Base-by-base conservation (phyloP, 2,888 invertebrate genomes). In the Quadriops clusia region DNA sequence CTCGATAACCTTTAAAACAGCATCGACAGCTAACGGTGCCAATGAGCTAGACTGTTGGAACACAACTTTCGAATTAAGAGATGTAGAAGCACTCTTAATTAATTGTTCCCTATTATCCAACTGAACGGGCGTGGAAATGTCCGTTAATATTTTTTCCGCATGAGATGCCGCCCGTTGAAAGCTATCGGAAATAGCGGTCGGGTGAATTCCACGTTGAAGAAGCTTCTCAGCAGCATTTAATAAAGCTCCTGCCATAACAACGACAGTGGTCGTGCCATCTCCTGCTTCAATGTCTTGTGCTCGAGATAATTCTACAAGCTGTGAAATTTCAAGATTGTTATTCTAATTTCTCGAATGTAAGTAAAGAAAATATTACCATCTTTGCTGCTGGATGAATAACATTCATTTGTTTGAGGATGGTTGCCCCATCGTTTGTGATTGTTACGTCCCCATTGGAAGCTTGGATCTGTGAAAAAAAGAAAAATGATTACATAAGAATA, bases 201-300 rank as follows among this genome's bases (percentile, higher is more conserved):
- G 98, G 56, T 99, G 98, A 50, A 99, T 87, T 26, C 97, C 95
- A 61, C 89, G 89, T 34, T 77, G 74, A 15, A 98, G 63, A 8
- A 99, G 69, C 53, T 90, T 89, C 56, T 93, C 85, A 28, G 91
- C 84, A 28, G 94, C 90, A 62, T 97, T 94, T 30, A 99, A 65
- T 28, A 99, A 62, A 41, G 94, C 89, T 28, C 98, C 98, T 44
- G 95, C 97, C 50, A 98, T 77, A 4, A 99, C 87, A 6, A 97
- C 97, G 31, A 98, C 98, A 12, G 94, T 89, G 6, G 98, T 99
- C 12, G 98, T 99, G 34, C 98, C 98, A 67, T 99, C 98, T 25
- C 98, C 98, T 47, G 98, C 98, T 64, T 97, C 97, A 48, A 95
- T 79, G 61, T 99, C 98, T 66, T 97, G 98, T 10, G 98, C 97